These are phyloP conservation scores for Incurvaria masculella DNA, from an alignment of 2,888 invertebrate genomes.

Conservation along the genomic window DNA sequence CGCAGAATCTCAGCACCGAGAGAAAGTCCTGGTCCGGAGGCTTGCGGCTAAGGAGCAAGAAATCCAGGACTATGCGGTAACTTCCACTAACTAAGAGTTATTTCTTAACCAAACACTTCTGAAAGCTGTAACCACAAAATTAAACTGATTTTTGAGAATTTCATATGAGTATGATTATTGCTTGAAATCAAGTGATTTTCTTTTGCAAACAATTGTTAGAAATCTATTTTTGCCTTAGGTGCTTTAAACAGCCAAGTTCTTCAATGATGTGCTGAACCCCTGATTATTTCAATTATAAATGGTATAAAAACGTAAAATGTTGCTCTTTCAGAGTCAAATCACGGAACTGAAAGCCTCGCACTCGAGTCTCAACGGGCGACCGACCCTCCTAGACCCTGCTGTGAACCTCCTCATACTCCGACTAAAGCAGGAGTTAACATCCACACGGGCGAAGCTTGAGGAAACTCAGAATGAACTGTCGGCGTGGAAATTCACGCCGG, in stretches of 20 bases:
- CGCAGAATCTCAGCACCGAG: slow-evolving; percentile 83
- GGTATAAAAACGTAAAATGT: slow-evolving; percentile 4
- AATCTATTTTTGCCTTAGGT: too few relatives aligned
- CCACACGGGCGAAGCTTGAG: slow-evolving; percentile 86
- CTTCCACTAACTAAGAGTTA: too few relatives aligned
- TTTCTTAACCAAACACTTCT: too few relatives aligned
- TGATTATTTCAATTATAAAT: too few relatives aligned
- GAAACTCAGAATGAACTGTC: slow-evolving; percentile 97
- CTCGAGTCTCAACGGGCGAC: slow-evolving; percentile 74
- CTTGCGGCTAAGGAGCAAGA: slow-evolving; percentile 96
- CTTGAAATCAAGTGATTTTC: too few relatives aligned
- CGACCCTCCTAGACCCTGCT: slow-evolving; percentile 84
- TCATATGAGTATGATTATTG: too few relatives aligned
- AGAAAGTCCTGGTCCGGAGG: slow-evolving; percentile 88
- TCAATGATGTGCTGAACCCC: too few relatives aligned
- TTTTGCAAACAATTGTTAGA: too few relatives aligned
- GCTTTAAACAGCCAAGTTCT: too few relatives aligned
- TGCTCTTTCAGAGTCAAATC: slow-evolving; percentile 76
- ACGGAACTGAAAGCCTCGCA: slow-evolving; percentile 89
- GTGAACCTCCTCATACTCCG: slow-evolving; percentile 91
- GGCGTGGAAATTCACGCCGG: slow-evolving; percentile 99
- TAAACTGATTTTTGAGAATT: too few relatives aligned
- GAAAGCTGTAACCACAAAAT: too few relatives aligned
- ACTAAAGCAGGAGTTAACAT: slow-evolving; percentile 85
- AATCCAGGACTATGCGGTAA: slow-evolving; percentile 93